Conservation (phyloP, 2,888 invertebrate genomes). For the Drosophila merina region DNA sequence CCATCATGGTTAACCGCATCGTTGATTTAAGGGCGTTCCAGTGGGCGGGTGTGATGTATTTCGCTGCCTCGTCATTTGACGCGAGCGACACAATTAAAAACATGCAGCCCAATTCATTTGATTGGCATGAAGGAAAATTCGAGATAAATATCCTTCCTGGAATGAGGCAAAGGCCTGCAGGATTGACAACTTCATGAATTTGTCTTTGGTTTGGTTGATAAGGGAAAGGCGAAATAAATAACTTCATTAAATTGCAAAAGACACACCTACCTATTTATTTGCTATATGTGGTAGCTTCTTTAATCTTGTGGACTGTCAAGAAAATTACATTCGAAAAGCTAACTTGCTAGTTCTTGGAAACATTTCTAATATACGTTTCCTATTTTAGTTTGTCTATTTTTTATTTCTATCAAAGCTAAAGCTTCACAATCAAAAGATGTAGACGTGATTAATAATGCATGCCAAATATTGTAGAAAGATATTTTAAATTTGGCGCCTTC, state of each 20-base stretch:
- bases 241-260: neutral
- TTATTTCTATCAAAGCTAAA: no score
- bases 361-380: neutral
- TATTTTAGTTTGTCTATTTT: neutral
- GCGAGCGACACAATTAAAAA: constrained; percentile 36
- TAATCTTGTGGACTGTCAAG: neutral
- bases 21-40: constrained; percentile 41
- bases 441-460: no score
- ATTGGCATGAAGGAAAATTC: constrained; percentile 24
- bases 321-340: neutral
- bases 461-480: no score
- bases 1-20: constrained; percentile 50
- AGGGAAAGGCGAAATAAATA: neutral
- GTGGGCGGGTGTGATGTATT: constrained; percentile 7
- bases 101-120: constrained; percentile 37
- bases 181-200: constrained; percentile 21
- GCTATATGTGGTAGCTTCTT: neutral
- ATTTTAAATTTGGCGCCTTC: no score
- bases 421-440: no score
- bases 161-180: neutral
- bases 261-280: neutral
- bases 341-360: neutral
- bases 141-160: constrained; percentile 15
- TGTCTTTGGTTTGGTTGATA: neutral
- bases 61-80: constrained; percentile 17